These are phyloP conservation scores for Laticauda laticaudata DNA, from an alignment of 2,113 vertebrate genomes.

Conservation along the genomic window DNA sequence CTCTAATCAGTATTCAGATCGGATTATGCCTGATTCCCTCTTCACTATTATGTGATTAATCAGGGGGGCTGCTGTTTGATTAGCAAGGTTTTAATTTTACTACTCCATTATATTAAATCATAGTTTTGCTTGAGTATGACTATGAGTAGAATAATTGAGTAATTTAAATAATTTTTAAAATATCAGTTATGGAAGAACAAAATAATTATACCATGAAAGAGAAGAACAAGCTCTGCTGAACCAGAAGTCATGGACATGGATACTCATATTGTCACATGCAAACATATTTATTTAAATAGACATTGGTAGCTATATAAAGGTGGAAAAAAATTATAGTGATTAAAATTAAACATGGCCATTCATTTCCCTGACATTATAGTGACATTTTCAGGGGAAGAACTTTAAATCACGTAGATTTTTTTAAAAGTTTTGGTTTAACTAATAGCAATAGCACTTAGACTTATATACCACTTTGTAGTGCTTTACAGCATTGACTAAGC, in stretches of 20 bases:
- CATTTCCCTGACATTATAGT: background rate
- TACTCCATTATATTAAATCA: background rate
- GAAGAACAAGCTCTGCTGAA: background rate
- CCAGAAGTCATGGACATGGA: background rate
- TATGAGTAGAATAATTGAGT: background rate
- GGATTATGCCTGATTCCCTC: background rate
- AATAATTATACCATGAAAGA: background rate
- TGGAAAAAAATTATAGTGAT: background rate
- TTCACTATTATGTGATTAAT: background rate
- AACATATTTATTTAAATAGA: background rate
- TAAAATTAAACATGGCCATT: background rate
- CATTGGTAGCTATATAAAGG: background rate
- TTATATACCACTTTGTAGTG: background rate
- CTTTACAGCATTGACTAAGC: background rate
- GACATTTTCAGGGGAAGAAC: background rate
- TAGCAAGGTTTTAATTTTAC: background rate
- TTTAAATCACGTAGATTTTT: background rate
- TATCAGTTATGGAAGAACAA: background rate
- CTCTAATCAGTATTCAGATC: background rate
- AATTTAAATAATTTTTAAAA: background rate
- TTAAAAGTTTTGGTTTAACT: background rate
- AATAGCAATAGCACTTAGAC: background rate
- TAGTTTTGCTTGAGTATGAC: background rate
- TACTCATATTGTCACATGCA: background rate
- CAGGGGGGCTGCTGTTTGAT: background rate